Conservation (phyloP, 2,113 vertebrate species). For the Poecilia latipinna region DNA sequence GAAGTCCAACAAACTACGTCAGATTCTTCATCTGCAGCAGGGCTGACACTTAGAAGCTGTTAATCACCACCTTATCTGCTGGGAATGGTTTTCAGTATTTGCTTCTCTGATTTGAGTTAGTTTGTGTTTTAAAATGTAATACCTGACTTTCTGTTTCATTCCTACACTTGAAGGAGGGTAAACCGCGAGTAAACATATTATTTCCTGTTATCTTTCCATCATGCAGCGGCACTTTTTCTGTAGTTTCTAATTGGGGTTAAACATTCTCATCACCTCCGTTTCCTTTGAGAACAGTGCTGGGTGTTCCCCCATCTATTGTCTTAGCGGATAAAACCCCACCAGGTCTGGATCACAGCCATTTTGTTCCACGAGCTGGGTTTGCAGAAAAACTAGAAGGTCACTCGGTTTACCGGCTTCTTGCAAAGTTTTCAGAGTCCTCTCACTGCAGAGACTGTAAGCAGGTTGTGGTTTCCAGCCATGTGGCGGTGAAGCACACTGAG, state of each 20-base stretch:
- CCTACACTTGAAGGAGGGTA: neutral
- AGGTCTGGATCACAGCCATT: slow-evolving; percentile 1
- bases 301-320: slow-evolving; percentile 15
- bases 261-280: slow-evolving; percentile 16
- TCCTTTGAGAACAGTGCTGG: slow-evolving; percentile 15
- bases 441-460: neutral
- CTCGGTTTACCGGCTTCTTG: neutral
- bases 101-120: too few species aligned
- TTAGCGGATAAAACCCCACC: neutral
- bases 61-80: too few species aligned
- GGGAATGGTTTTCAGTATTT: too few species aligned
- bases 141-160: too few species aligned
- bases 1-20: too few species aligned
- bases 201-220: slow-evolving; percentile 20
- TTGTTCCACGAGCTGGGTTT: neutral
- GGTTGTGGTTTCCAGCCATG: neutral
- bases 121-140: too few species aligned
- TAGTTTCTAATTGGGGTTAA: slow-evolving; percentile 35
- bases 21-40: too few species aligned
- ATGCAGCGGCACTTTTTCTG: neutral
- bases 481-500: too few species aligned
- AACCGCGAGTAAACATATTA: neutral
- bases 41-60: too few species aligned
- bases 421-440: neutral
- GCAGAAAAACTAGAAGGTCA: neutral